phyloP scores from a whole-genome alignment of 2,797 vertebrate species.

The Hyperoplus lanceolatus region DNA sequence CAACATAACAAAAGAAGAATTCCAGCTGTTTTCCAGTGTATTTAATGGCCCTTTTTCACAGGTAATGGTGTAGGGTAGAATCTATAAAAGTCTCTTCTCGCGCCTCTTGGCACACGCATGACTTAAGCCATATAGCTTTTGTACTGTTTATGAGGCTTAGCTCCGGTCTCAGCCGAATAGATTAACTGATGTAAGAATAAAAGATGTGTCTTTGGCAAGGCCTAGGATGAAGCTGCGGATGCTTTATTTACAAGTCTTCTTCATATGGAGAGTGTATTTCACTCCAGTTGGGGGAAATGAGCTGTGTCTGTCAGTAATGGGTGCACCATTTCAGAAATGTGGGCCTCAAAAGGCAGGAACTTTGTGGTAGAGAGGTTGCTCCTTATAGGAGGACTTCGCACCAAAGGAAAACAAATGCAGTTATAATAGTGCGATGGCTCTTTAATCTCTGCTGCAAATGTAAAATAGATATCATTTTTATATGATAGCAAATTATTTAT shows the following conservation, averaged over 20 bases:
- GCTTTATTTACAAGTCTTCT: slow-evolving; percentile 53
- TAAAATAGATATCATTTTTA: slow-evolving; percentile 19
- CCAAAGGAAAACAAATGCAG: slow-evolving; percentile 17
- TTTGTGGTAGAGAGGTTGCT: slow-evolving; percentile 8
- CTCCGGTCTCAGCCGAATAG: slow-evolving; percentile 26
- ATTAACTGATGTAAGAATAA: slow-evolving; percentile 55
- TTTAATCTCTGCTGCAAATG: slow-evolving; percentile 8
- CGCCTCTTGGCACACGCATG: slow-evolving; percentile 12
- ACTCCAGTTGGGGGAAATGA: slow-evolving; percentile 52
- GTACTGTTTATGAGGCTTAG: slow-evolving; percentile 42
- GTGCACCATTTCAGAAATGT: slow-evolving; percentile 20
- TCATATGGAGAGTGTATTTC: slow-evolving; percentile 46
- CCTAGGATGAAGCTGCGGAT: slow-evolving; percentile 40
- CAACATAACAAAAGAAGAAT: slow-evolving; percentile 6
- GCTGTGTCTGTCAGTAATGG: slow-evolving; percentile 50
- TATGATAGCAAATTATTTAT: slow-evolving; percentile 1
- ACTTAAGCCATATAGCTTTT: slow-evolving; percentile 22
- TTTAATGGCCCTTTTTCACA: slow-evolving; percentile 11
- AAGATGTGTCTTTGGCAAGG: slow-evolving; percentile 35
- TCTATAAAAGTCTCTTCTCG: slow-evolving; percentile 28
- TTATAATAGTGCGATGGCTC: background rate
- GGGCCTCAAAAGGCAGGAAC: slow-evolving; percentile 9
- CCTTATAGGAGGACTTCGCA: slow-evolving; percentile 5
- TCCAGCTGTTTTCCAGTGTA: background rate
- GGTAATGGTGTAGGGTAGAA: slow-evolving; percentile 16